Evolutionary conservation across 1,140 invertebrate species (phyloP).

Genomic region (Polypedilum vanderplanki): DNA sequence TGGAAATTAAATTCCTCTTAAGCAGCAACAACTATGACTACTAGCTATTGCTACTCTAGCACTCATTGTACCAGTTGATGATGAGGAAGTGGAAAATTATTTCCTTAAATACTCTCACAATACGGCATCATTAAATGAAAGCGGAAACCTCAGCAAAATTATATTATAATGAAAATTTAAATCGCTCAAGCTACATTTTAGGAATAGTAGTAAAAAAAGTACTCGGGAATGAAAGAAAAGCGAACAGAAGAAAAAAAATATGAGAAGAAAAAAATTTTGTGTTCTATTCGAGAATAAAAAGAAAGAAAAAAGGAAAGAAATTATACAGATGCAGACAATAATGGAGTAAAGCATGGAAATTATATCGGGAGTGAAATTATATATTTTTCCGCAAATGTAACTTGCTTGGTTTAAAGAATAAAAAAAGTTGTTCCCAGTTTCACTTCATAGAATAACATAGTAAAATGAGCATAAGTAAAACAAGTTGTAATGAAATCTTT

Average conservation of each 20-base stretch:
- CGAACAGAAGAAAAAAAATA: too few species aligned
- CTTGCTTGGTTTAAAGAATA: neutral
- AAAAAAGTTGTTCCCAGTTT: too few species aligned
- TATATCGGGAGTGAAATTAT: neutral
- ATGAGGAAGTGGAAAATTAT: conserved; percentile 9
- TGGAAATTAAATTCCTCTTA: neutral
- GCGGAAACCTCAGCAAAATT: conserved; percentile 16
- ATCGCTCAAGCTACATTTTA: conserved; percentile 12
- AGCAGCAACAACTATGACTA: too few species aligned
- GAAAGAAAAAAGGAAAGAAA: neutral
- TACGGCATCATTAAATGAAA: conserved; percentile 18
- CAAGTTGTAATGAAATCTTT: too few species aligned
- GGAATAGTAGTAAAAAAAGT: neutral
- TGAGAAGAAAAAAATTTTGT: too few species aligned
- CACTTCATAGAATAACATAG: too few species aligned
- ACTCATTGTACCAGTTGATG: neutral
- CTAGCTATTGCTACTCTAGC: neutral
- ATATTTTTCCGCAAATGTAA: neutral
- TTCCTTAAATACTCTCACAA: conserved; percentile 15
- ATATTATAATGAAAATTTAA: conserved; percentile 15
- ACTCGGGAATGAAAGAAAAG: too few species aligned
- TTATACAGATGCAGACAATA: conserved; percentile 18
- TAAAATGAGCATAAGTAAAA: too few species aligned
- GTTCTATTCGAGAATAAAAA: too few species aligned
- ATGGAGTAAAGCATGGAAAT: neutral